Evolutionary conservation across 2,113 vertebrate genomes (phyloP).

Genomic region (Argyrosomus japonicus): DNA sequence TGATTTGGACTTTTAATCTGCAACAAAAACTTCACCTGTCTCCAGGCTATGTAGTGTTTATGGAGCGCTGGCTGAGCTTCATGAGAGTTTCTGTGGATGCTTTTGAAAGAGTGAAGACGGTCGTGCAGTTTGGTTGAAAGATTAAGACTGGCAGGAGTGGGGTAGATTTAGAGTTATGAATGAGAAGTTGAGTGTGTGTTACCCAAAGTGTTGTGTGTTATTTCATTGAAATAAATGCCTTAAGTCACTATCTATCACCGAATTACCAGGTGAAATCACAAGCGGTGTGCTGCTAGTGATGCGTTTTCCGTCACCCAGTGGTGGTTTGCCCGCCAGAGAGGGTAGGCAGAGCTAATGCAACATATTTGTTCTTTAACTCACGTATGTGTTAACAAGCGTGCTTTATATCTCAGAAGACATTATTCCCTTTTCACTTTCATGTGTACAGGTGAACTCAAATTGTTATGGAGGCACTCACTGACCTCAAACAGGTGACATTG

Average conservation of each 20-base stretch:
- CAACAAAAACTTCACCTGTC: conserved; percentile 68
- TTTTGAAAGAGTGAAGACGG: conserved; percentile 41
- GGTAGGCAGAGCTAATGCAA: neutral
- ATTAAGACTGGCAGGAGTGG: conserved; percentile 14
- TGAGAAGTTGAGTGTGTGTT: no score
- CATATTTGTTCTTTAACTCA: neutral
- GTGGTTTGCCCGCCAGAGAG: neutral
- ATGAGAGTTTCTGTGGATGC: conserved; percentile 33
- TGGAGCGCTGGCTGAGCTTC: conserved; percentile 49
- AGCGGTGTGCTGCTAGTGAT: neutral
- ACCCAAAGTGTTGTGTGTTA: neutral
- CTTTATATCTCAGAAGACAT: neutral
- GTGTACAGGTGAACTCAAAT: no score
- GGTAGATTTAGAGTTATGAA: conserved; percentile 1
- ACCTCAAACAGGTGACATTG: neutral
- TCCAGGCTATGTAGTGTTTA: conserved; percentile 52
- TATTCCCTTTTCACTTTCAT: no score
- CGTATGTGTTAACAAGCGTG: neutral
- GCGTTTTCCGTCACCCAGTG: neutral
- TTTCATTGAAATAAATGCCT: neutral
- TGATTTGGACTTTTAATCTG: conserved; percentile 79
- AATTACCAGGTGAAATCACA: neutral
- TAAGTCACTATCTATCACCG: neutral
- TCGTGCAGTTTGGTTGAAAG: conserved; percentile 26
- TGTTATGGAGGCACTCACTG: no score